Conservation (phyloP, 2,888 invertebrate genomes). For the Macrophya alboannulata region DNA sequence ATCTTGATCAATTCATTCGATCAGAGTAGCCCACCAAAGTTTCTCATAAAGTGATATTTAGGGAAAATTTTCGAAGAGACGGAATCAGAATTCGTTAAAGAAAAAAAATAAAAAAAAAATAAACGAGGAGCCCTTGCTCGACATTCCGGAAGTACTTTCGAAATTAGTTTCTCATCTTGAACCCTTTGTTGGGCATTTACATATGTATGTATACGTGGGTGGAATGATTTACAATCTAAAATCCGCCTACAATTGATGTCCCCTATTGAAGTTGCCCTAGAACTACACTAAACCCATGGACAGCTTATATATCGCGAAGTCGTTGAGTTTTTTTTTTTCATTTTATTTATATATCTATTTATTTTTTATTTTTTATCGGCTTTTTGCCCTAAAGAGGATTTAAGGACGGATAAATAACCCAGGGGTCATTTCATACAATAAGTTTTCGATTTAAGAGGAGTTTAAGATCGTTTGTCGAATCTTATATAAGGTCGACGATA, state of each 20-base stretch:
- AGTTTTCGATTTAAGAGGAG: slow-evolving; percentile 7
- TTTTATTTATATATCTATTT: too few species aligned
- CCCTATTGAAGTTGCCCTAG: slow-evolving; percentile 2
- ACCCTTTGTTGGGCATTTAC: slow-evolving; percentile 11
- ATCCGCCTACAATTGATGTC: slow-evolving; percentile 30
- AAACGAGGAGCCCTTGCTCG: not conserved
- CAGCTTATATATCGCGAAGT: slow-evolving; percentile 1
- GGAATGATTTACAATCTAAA: slow-evolving; percentile 28
- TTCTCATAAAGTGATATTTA: too few species aligned
- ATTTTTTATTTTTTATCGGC: not conserved
- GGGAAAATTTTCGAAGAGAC: too few species aligned
- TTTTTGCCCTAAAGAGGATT: slow-evolving; percentile 1
- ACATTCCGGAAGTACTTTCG: slow-evolving; percentile 34
- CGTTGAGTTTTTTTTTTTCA: not conserved
- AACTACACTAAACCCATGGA: not conserved
- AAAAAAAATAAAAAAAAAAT: too few species aligned
- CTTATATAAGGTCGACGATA: not conserved
- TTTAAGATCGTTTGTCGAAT: not conserved
- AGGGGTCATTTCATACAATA: not conserved
- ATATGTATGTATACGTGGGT: not conserved
- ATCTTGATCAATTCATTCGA: too few species aligned
- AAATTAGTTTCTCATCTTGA: slow-evolving; percentile 27
- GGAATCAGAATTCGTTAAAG: too few species aligned
- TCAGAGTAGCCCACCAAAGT: too few species aligned
- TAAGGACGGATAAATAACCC: not conserved